These are phyloP conservation scores for Leucoraja erinaceus DNA, from an alignment of 2,113 vertebrate genomes.

Conservation along the genomic window DNA sequence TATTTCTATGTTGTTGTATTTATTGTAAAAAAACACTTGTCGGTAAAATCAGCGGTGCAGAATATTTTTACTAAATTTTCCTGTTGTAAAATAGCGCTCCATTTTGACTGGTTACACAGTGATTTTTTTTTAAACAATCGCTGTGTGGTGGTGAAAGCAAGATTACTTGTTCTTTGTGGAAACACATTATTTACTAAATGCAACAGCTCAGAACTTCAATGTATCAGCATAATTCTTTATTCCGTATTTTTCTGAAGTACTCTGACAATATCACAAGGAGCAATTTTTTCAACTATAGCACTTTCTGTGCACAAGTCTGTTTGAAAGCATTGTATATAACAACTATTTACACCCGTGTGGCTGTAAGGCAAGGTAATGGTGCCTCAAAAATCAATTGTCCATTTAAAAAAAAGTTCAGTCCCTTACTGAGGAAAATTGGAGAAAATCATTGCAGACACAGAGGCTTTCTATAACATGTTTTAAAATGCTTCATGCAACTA, in stretches of 20 bases:
- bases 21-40: neutral
- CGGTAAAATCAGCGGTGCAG: neutral
- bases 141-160: neutral
- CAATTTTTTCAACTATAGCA: neutral
- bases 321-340: neutral
- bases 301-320: neutral
- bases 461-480: neutral
- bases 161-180: neutral
- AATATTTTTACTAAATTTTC: neutral
- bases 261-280: neutral
- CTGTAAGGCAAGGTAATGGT: neutral
- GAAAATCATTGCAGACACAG: neutral
- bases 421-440: too few species aligned
- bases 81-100: neutral
- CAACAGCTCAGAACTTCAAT: neutral
- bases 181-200: neutral
- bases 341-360: neutral
- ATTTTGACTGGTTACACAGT: neutral
- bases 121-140: neutral
- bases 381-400: neutral
- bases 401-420: neutral
- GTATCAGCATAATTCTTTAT: neutral
- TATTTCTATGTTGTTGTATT: neutral
- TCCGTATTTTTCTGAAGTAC: neutral
- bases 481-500: neutral